Evolutionary conservation across 2,888 invertebrate genomes (phyloP).

Genomic region (Cremastinae sp.): DNA sequence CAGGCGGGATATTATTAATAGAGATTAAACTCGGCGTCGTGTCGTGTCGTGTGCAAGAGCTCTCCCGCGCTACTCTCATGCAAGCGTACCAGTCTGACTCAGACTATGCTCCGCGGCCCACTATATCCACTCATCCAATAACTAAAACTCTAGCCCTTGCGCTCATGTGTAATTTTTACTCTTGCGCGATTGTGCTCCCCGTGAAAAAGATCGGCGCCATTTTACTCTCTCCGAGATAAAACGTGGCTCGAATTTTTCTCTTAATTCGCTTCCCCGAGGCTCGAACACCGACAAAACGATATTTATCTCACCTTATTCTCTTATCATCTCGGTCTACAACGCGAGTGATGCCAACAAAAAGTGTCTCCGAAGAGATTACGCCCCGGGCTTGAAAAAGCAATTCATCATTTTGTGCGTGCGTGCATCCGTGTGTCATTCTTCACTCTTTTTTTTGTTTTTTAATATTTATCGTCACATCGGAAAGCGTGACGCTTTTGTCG

Average conservation of each 20-base stretch:
- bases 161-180: slow-evolving; percentile 10
- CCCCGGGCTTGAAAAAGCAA: too few relatives aligned
- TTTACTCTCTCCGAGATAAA: slow-evolving; percentile 23
- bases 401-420: slow-evolving; percentile 4
- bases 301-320: too few relatives aligned
- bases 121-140: slow-evolving; percentile 33
- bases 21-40: slow-evolving; percentile 80
- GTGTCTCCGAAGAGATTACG: too few relatives aligned
- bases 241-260: neutral
- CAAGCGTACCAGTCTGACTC: slow-evolving; percentile 72
- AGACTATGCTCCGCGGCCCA: slow-evolving; percentile 63
- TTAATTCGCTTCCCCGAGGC: too few relatives aligned
- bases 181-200: slow-evolving; percentile 8
- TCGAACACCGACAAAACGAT: too few relatives aligned
- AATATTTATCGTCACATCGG: neutral
- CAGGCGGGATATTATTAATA: slow-evolving; percentile 78
- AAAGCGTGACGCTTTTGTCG: too few relatives aligned
- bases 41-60: slow-evolving; percentile 79
- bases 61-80: slow-evolving; percentile 75
- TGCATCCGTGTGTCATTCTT: neutral
- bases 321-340: too few relatives aligned
- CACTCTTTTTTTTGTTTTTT: neutral
- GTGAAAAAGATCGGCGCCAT: slow-evolving; percentile 41
- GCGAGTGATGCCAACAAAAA: too few relatives aligned
- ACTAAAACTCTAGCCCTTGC: slow-evolving; percentile 32